Percentiles rank a stretch among this genome's conserved stretches.
phyloP scores from a whole-genome alignment of 2,797 vertebrate species.

The Tauraco hartlaubi region DNA sequence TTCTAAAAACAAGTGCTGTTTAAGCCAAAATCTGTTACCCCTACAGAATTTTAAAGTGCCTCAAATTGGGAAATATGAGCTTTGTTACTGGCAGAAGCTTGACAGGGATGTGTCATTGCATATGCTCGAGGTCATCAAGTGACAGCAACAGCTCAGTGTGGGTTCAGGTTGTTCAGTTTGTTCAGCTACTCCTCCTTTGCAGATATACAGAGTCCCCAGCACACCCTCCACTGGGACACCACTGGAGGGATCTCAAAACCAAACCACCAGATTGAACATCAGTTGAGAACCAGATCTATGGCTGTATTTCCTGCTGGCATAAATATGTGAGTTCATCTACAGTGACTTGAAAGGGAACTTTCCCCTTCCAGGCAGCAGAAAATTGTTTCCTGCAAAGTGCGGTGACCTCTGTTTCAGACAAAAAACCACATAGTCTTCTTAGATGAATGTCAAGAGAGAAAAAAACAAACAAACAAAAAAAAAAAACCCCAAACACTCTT shows the following conservation, averaged over 20 bases:
- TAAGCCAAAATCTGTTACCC: background rate
- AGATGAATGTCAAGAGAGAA: background rate
- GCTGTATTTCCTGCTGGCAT: background rate
- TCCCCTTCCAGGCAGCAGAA: background rate
- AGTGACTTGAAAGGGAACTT: background rate
- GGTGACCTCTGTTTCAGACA: background rate
- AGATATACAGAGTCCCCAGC: background rate
- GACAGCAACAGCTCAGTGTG: background rate
- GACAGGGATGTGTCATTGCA: rapidly evolving
- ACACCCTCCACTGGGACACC: background rate
- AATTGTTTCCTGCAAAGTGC: background rate
- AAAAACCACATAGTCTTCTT: background rate
- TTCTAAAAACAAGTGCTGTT: background rate
- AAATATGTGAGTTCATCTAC: background rate
- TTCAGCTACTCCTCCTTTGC: background rate
- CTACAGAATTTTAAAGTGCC: background rate
- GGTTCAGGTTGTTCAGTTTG: background rate
- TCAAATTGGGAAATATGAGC: background rate
- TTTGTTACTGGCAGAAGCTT: background rate
- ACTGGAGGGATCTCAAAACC: background rate
- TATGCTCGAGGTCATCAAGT: rapidly evolving
- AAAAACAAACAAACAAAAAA: background rate
- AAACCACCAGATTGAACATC: background rate
- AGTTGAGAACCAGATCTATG: background rate
- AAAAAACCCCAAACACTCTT: background rate